These are phyloP conservation scores for Odontothrips loti DNA, from an alignment of 2,888 invertebrate genomes.

Conservation along the genomic window DNA sequence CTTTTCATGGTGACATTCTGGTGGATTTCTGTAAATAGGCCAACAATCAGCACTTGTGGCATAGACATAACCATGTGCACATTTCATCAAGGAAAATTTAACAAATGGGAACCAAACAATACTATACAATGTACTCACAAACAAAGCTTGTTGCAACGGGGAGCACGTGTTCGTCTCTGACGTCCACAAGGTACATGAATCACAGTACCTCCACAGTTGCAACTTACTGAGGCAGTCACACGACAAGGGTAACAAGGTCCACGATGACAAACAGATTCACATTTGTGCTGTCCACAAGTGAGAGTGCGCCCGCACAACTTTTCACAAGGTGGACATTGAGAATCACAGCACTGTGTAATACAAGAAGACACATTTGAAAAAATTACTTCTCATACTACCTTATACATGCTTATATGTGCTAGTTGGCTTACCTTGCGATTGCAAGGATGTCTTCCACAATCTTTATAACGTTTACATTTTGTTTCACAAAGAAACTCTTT, in stretches of 20 bases:
- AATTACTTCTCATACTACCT: slow-evolving; percentile 9
- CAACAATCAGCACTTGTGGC: background rate
- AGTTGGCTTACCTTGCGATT: slow-evolving; percentile 63
- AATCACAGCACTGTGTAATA: slow-evolving; percentile 69
- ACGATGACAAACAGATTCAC: slow-evolving; percentile 71
- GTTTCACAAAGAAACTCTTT: slow-evolving; percentile 83
- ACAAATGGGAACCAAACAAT: background rate
- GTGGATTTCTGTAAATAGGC: slow-evolving; percentile 54
- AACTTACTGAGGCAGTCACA: slow-evolving; percentile 62
- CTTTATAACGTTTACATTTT: slow-evolving; percentile 75
- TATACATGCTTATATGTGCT: too few relatives aligned
- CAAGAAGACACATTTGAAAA: slow-evolving; percentile 30
- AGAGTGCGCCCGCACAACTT: slow-evolving; percentile 77
- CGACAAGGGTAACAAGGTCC: slow-evolving; percentile 84
- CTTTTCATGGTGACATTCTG: slow-evolving; percentile 77
- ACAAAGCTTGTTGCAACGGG: slow-evolving; percentile 70
- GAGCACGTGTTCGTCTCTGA: slow-evolving; percentile 70
- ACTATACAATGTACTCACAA: slow-evolving; percentile 49
- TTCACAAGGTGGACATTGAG: slow-evolving; percentile 77
- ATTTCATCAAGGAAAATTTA: slow-evolving; percentile 35
- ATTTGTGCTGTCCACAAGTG: slow-evolving; percentile 84
- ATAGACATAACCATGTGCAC: background rate
- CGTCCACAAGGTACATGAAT: slow-evolving; percentile 82
- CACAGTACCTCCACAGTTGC: slow-evolving; percentile 75
- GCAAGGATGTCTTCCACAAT: slow-evolving; percentile 84